Conservation (phyloP, 2,888 invertebrate species). For the Netelia inedita region DNA sequence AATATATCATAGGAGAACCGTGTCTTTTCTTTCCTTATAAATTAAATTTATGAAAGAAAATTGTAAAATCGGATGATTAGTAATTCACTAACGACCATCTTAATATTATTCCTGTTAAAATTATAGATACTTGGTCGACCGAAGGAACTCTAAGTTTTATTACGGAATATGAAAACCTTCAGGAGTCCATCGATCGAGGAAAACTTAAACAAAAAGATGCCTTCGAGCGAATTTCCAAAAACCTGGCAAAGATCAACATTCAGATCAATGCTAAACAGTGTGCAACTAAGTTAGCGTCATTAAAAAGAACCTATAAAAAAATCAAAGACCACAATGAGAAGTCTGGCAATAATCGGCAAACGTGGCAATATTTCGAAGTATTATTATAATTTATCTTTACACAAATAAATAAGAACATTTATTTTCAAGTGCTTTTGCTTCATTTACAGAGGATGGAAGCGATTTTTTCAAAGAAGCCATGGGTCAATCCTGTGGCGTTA, state of each 20-base stretch:
- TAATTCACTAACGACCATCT: background rate
- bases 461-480: background rate
- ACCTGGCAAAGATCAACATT: background rate
- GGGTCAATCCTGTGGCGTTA: background rate
- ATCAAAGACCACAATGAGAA: background rate
- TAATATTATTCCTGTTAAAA: slow-evolving; percentile 12
- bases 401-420: background rate
- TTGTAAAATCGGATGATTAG: background rate
- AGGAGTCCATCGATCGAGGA: background rate
- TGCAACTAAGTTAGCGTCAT: background rate
- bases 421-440: background rate
- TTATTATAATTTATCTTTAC: background rate
- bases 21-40: slow-evolving; percentile 3
- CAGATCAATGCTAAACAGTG: background rate
- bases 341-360: background rate
- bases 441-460: background rate
- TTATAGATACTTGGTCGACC: slow-evolving; percentile 2
- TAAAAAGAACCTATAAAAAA: background rate
- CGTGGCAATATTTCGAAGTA: background rate
- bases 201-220: background rate
- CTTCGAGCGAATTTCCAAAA: background rate
- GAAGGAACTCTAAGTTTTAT: background rate
- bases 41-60: background rate
- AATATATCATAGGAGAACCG: background rate
- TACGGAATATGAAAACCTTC: background rate